Evolutionary conservation across 2,888 invertebrate species (phyloP).

Genomic region (Ypsolopha sequella): DNA sequence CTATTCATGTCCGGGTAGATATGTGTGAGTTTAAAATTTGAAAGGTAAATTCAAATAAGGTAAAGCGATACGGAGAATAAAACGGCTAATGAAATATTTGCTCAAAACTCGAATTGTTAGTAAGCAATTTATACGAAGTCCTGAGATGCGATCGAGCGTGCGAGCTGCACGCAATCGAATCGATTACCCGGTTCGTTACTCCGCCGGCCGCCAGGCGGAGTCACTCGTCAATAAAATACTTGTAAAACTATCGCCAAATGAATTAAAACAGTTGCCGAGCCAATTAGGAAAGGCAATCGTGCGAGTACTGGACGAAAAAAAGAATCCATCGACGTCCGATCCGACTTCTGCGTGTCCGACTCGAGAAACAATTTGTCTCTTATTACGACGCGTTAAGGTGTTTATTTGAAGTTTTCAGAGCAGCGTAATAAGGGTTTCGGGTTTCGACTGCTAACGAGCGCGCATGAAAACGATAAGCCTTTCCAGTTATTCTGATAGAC

Average conservation of each 20-base stretch:
- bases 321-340: slow-evolving; percentile 28
- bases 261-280: slow-evolving; percentile 68
- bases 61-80: slow-evolving; percentile 22
- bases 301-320: slow-evolving; percentile 62
- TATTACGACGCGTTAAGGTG: slow-evolving; percentile 27
- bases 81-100: slow-evolving; percentile 31
- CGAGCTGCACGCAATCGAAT: slow-evolving; percentile 59
- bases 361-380: slow-evolving; percentile 19
- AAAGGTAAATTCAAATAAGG: slow-evolving; percentile 10
- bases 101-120: slow-evolving; percentile 26
- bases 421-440: slow-evolving; percentile 53
- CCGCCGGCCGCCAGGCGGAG: slow-evolving; percentile 55
- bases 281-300: slow-evolving; percentile 69
- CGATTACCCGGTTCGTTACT: slow-evolving; percentile 64
- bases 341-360: slow-evolving; percentile 12
- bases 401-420: slow-evolving; percentile 21
- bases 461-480: slow-evolving; percentile 48
- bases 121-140: slow-evolving; percentile 25
- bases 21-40: not conserved
- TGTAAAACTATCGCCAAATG: slow-evolving; percentile 70
- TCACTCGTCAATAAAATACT: slow-evolving; percentile 68
- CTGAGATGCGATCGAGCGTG: slow-evolving; percentile 41
- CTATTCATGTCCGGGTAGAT: not conserved
- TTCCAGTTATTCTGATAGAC: slow-evolving; percentile 63
- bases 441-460: slow-evolving; percentile 64